These are phyloP conservation scores for Xiphophorus birchmanni DNA, from an alignment of 2,797 vertebrate species.

Conservation along the genomic window DNA sequence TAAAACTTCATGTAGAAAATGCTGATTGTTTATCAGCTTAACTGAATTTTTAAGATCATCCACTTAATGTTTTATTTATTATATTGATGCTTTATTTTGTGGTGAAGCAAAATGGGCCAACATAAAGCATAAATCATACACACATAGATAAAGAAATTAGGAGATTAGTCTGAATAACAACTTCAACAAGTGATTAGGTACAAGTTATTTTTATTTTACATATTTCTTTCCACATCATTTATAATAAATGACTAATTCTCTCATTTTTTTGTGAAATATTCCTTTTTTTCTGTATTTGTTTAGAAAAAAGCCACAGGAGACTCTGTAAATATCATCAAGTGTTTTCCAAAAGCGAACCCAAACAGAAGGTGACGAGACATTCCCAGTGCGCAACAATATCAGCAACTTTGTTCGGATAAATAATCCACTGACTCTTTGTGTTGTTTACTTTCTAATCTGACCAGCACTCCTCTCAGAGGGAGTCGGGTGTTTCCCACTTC, in stretches of 20 bases:
- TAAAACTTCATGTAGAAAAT: background rate
- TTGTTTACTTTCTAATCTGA: slow-evolving; percentile 62
- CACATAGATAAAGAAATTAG: background rate
- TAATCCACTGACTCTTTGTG: slow-evolving; percentile 32
- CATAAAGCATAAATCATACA: background rate
- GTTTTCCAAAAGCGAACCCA: slow-evolving; percentile 6
- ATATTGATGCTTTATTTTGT: background rate
- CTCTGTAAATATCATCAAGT: background rate
- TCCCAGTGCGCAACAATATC: slow-evolving; percentile 20
- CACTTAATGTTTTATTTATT: background rate
- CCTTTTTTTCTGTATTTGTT: background rate
- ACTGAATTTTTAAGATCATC: background rate
- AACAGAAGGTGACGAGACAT: slow-evolving; percentile 7
- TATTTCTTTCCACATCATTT: background rate
- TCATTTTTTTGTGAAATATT: background rate
- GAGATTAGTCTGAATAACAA: background rate
- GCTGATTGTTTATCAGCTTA: background rate
- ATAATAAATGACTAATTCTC: background rate
- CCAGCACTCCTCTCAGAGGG: slow-evolving; percentile 60
- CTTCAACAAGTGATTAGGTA: background rate
- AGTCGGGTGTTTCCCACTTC: slow-evolving; percentile 65
- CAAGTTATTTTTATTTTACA: background rate
- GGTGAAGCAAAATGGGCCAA: background rate
- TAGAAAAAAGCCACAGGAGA: background rate
- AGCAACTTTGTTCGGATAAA: slow-evolving; percentile 32